phyloP scores from a whole-genome alignment of 2,888 invertebrate species.

The Cerastis leucographa region DNA sequence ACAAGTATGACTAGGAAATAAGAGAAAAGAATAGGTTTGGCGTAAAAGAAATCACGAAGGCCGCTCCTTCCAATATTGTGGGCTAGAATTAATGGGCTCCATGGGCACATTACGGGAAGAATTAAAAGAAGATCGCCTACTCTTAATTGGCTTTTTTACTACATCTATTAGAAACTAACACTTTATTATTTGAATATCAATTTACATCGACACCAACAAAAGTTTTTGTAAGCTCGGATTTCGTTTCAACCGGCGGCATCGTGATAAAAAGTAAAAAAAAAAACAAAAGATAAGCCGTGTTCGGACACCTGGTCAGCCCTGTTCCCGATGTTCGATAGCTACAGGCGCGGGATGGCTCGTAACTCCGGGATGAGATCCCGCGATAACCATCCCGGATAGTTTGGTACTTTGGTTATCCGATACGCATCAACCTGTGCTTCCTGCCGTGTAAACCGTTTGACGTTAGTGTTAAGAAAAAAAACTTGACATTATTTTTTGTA shows the following conservation, averaged over 20 bases:
- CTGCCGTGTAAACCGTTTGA: conserved; percentile 69
- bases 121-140: conserved; percentile 29
- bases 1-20: background rate
- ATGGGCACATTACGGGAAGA: background rate
- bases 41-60: background rate
- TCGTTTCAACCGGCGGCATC: conserved; percentile 13
- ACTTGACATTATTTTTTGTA: conserved; percentile 25
- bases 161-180: conserved; percentile 47
- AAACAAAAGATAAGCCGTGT: conserved; percentile 33
- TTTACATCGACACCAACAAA: conserved; percentile 52
- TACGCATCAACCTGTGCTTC: conserved; percentile 78
- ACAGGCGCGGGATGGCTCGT: conserved; percentile 77
- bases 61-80: background rate
- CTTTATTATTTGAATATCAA: conserved; percentile 48
- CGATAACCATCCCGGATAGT: conserved; percentile 78
- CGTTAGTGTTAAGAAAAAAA: conserved; percentile 56
- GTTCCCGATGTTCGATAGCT: conserved; percentile 74
- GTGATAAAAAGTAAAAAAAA: conserved; percentile 57
- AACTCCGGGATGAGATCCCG: conserved; percentile 74
- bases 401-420: conserved; percentile 77
- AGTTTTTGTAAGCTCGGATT: conserved; percentile 48
- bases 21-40: background rate
- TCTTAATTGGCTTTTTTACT: conserved; percentile 46
- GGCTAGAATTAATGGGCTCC: background rate
- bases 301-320: conserved; percentile 58